Conservation (phyloP, 2,797 vertebrate species). For the Eurystomus glaucurus region DNA sequence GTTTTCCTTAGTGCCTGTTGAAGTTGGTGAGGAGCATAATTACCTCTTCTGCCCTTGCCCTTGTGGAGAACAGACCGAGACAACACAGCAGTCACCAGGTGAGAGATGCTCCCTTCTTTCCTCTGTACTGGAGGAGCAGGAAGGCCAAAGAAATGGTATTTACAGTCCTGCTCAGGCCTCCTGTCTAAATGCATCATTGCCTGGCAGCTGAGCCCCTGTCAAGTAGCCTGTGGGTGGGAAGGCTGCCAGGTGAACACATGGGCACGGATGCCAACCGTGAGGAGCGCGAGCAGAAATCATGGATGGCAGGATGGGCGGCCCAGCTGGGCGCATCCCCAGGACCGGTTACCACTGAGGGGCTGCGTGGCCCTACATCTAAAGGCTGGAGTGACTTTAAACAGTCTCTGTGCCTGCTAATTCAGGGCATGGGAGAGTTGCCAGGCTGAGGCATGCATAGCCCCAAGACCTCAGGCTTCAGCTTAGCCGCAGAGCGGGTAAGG, state of each 20-base stretch:
- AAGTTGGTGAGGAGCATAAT: not conserved
- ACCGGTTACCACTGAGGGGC: not conserved
- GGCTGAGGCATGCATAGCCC: not conserved
- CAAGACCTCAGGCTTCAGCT: not conserved
- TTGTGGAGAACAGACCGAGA: not conserved
- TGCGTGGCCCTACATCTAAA: not conserved
- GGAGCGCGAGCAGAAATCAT: not conserved
- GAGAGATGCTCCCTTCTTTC: not conserved
- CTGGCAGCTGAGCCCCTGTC: slow-evolving; percentile 51
- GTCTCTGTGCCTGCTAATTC: not conserved
- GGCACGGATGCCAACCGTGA: not conserved
- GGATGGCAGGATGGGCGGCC: not conserved
- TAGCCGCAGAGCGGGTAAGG: rapidly evolving
- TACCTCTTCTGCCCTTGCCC: no score
- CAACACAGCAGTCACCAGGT: rapidly evolving
- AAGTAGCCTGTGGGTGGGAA: not conserved
- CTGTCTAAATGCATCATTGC: not conserved
- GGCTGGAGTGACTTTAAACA: not conserved
- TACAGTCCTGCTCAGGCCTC: not conserved
- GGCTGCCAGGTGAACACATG: slow-evolving; percentile 45
- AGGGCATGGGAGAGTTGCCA: not conserved
- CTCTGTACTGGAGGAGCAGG: not conserved
- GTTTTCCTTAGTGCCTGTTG: not conserved
- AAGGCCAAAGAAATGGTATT: not conserved
- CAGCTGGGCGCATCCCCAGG: not conserved